phyloP scores from a whole-genome alignment of 2,888 invertebrate genomes.

The Cephus pygmeus region DNA sequence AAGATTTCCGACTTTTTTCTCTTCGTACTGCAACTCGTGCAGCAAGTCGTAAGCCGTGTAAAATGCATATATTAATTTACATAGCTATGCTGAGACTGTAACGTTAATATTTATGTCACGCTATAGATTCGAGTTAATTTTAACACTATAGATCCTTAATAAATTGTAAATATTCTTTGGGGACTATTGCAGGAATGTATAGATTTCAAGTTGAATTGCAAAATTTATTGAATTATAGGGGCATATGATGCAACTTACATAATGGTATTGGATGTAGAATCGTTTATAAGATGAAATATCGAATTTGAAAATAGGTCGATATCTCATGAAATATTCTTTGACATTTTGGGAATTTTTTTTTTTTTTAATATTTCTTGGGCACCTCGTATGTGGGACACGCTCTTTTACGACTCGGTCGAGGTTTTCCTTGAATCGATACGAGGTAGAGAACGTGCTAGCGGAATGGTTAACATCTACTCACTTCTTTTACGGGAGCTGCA shows the following conservation, averaged over 20 bases:
- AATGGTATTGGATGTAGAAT: not conserved
- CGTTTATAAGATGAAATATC: not conserved
- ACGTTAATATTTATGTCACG: not conserved
- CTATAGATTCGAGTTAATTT: not conserved
- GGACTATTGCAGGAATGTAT: not conserved
- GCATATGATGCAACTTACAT: not conserved
- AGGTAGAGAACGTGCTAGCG: slow-evolving; percentile 13
- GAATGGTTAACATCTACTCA: slow-evolving; percentile 7
- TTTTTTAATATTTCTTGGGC: not conserved
- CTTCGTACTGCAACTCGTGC: not conserved
- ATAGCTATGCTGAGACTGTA: not conserved
- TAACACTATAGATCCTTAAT: not conserved
- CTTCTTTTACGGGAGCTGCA: not conserved
- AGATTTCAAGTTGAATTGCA: not conserved
- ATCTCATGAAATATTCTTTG: not conserved
- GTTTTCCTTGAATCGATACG: slow-evolving; percentile 36
- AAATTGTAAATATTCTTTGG: not conserved
- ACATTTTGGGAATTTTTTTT: not conserved
- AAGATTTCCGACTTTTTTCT: not conserved
- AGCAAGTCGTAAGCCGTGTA: not conserved
- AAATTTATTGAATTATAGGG: not conserved
- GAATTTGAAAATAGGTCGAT: not conserved
- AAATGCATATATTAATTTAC: not conserved
- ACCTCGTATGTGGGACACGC: not conserved
- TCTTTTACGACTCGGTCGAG: slow-evolving; percentile 28